Evolutionary conservation across 2,888 invertebrate species (phyloP).

Genomic region (Balanococcus diminutus): DNA sequence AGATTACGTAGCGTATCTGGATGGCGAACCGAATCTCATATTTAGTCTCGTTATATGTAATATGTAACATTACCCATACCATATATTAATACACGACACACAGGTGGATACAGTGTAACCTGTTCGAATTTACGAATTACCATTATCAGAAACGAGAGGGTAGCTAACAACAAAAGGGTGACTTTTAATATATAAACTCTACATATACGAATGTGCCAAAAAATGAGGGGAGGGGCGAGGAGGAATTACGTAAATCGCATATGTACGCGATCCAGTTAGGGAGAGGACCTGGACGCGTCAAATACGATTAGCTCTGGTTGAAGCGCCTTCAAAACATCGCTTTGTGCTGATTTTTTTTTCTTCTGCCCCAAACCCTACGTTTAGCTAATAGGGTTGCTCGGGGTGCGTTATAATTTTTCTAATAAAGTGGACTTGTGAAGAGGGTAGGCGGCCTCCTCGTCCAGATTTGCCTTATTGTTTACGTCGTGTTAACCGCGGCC

Average conservation of each 20-base stretch:
- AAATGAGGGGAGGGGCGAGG: no score
- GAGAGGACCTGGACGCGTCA: constrained; percentile 21
- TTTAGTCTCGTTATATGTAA: not conserved
- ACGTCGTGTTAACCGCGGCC: constrained; percentile 1
- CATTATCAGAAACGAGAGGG: no score
- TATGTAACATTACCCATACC: no score
- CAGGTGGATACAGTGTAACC: constrained; percentile 18
- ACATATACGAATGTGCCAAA: no score
- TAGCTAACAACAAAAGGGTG: not conserved
- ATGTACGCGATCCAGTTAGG: not conserved
- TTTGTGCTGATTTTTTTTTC: not conserved
- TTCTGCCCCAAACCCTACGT: not conserved
- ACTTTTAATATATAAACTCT: constrained; percentile 19
- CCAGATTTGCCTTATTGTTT: not conserved
- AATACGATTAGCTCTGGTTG: constrained; percentile 49
- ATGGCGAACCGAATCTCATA: no score
- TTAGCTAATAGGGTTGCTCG: not conserved
- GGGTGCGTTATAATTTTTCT: no score
- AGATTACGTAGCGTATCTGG: not conserved
- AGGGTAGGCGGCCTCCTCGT: not conserved
- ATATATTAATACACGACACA: no score
- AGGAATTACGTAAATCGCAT: constrained; percentile 3
- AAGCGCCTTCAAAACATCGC: constrained; percentile 49
- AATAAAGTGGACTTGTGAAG: not conserved
- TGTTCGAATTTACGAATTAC: not conserved